Conservation (phyloP, 2,888 invertebrate genomes). For the Polydrusus tereticollis region DNA sequence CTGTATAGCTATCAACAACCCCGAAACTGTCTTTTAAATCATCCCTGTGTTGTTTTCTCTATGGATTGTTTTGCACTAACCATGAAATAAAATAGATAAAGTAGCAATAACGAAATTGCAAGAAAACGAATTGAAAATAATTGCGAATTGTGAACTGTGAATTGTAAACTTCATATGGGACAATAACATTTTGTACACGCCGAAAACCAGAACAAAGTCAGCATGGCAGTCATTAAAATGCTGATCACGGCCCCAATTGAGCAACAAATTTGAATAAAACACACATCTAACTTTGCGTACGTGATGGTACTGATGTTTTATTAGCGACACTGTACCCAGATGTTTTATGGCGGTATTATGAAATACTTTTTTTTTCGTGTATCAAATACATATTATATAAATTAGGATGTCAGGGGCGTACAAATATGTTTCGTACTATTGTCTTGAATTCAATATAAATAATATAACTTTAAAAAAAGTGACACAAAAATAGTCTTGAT, state of each 20-base stretch:
- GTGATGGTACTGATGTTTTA: slow-evolving; percentile 28
- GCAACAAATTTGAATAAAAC: slow-evolving; percentile 35
- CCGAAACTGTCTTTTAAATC: too few species aligned
- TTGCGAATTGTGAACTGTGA: too few species aligned
- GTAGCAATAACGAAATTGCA: too few species aligned
- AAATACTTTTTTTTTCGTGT: slow-evolving; percentile 23
- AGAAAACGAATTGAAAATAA: too few species aligned
- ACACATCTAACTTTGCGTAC: slow-evolving; percentile 28
- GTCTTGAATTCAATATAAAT: too few species aligned
- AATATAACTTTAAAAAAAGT: too few species aligned
- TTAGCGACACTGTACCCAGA: slow-evolving; percentile 26
- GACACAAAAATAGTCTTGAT: too few species aligned
- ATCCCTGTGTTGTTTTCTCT: too few species aligned
- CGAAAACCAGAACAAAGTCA: slow-evolving; percentile 6
- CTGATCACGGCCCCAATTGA: slow-evolving; percentile 33
- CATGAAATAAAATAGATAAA: too few species aligned
- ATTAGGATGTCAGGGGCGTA: background rate
- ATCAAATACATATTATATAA: background rate
- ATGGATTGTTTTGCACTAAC: too few species aligned
- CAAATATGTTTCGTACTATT: too few species aligned
- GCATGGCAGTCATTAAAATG: slow-evolving; percentile 25
- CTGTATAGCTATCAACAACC: too few species aligned
- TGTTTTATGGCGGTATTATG: slow-evolving; percentile 14
- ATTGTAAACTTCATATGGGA: background rate
- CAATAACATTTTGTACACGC: slow-evolving; percentile 6